These are phyloP conservation scores for Limnephilus auricula DNA, from an alignment of 2,888 invertebrate genomes.

Conservation along the genomic window DNA sequence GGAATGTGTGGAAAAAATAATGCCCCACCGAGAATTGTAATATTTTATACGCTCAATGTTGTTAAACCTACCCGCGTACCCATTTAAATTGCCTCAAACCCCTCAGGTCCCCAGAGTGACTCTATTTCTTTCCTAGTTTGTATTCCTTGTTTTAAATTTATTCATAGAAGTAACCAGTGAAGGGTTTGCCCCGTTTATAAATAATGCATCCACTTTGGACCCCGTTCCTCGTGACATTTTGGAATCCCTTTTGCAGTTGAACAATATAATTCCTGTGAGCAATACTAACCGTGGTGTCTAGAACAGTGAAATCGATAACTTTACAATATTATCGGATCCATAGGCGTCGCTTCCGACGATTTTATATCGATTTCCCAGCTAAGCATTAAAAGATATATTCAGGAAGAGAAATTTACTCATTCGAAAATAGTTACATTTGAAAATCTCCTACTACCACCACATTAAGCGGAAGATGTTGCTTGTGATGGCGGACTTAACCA, in stretches of 20 bases:
- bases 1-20: neutral
- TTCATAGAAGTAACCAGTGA: neutral
- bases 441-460: too few species aligned
- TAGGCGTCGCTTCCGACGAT: too few species aligned
- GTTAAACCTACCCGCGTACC: neutral
- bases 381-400: too few species aligned
- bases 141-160: neutral
- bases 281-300: neutral
- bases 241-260: neutral
- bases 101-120: neutral
- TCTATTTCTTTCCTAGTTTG: neutral
- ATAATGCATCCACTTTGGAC: neutral
- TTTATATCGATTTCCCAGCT: too few species aligned
- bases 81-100: neutral
- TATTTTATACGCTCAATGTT: neutral
- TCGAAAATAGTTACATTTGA: too few species aligned
- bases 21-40: neutral
- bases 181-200: neutral
- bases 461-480: too few species aligned
- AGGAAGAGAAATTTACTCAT: too few species aligned
- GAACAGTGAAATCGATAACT: too few species aligned
- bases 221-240: neutral
- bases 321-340: too few species aligned
- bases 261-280: neutral
- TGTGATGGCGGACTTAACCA: too few species aligned